Evolutionary conservation across 2,888 invertebrate species (phyloP), one percentile per base, ranked within the genome.

Genomic region (Drosophila anceps): DNA sequence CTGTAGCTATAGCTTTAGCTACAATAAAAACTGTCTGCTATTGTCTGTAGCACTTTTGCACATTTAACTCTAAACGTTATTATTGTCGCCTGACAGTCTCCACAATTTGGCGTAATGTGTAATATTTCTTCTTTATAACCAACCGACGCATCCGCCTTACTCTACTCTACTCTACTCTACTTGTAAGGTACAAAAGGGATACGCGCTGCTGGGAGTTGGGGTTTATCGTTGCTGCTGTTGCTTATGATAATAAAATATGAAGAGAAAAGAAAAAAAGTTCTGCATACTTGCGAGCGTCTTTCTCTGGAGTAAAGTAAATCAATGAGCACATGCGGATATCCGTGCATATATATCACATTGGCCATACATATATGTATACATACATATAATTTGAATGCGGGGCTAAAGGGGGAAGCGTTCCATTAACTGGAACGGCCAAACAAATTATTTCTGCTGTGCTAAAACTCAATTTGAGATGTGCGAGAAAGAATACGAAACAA

Each of bases 81-180:
- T 91, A 83, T 90, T 91, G 92, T 90, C 92, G 92, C 93, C 92
- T 83, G 83, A 67, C 79, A 91, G 92, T 93, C 92, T 92, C 90
- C 88, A 86, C 90, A 86, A 90, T 91, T 86, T 89, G 90, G 84
- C 91, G 86, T 92, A 92, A 92, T 91, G 91, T 89, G 89, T 92
- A 91, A 92, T 92, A 92, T 92, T 91, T 93, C 92, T 92, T 90
- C 87, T 92, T 92, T 92, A 92, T 91, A 92, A 91, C 91, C 84
- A 73, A 79, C 73, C 76, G 57, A 86, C 78, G 78, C 82, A 88
- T 84, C 76, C 87, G 72, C 68, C 57, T 15, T 37, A n/a, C 46
- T 5, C 35, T 24, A 41, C 62, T 48, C 44, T 15, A 13, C 53
- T 9, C 29, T 24, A 15, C 43, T 6, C 43, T 27, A 48, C 55